Base-by-base conservation (phyloP, 2,113 vertebrate genomes). In the Syrrhaptes paradoxus region DNA sequence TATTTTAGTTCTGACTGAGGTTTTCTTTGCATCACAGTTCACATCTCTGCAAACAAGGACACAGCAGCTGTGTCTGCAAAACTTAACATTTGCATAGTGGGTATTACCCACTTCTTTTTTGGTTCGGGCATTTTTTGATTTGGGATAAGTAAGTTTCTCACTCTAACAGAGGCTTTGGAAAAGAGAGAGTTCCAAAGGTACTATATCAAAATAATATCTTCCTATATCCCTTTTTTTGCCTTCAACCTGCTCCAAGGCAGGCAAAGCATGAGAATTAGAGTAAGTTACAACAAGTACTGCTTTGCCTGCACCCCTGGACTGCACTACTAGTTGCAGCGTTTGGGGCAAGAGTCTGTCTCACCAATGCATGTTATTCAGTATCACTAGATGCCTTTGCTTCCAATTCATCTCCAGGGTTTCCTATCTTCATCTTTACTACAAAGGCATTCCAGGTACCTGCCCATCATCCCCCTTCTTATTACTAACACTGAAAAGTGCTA, bases 301-400 rank as follows among this genome's bases (percentile, higher is more conserved):
- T 81, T 75, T 66, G 21, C 36, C 36, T 76, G n/a, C 43, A 65
- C 14, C 26, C 36, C 45, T 57, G 15, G 3, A 31, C 61, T 17
- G 36, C 15, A 26, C 5, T 43, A 76, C 52, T 2, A 67, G 17
- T 34, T 55, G 57, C 32, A 51, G 58, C 32, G 14, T 55, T 25
- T 67, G 46, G 6, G 17, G 28, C 29, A 61, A 46, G 41, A 76
- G 10, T n/a, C 45, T 54, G 21, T 66, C 34, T 65, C 32, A 52
- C 24, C 17, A 22, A 10, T 2, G 2, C 34, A 9, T 1, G 0
- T 76, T 54, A 26, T 41, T n/a, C 34, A 58, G 18, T 7, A 25
- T 34, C 82, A 74, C 18, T 25, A n/a, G 43, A 74, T 24, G 38
- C 6, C 7, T 65, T 48, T 48, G 12, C 55, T 61, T 79, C 26